Base-by-base conservation (phyloP, 2,113 vertebrate genomes). In the Gambusia holbrooki region DNA sequence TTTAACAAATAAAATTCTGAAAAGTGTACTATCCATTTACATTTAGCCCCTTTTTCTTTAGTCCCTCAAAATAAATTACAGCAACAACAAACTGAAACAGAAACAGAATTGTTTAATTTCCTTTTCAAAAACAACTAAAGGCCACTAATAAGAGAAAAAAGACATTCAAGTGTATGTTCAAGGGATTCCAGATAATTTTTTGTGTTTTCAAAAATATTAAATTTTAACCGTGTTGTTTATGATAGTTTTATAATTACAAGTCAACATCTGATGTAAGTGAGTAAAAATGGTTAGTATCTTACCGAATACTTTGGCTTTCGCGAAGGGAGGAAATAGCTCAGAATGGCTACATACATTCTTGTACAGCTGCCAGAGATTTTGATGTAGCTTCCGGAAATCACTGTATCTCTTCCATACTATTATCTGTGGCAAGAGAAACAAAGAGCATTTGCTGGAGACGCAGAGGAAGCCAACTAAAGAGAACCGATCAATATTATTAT, bases 401-500 rank as follows among this genome's bases (percentile, higher is more conserved):
- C 96, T 99, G 91, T 98, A 99, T 84, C 98, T 95, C 92, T 98
- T 99, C 98, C 98, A 99, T 37, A 98, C 96, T 0, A 96, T 95
- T 95, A 99, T 97, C 98, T 99, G 79, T 7, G 75, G 32, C 69
- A 28, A 69, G 85, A 80, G 84, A 82, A 35, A 72, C 29, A 51
- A 28, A 74, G 29, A 1, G 76, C 28, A 66, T 33, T 33, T 15
- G 32, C 78, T 65, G 25, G 62, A 71, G 60, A 71, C 0, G 30
- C 3, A 62, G 33, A 35, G 12, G 22, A 54, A 8, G 19, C 1
- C 15, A 1, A 28, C 37, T 51, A 58, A 48, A 45, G 6, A 9
- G 28, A 76, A 29, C 1, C 17, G 67, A 77, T 71, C 30, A 40
- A 35, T 29, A 2, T 14, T 8, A 35, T 35, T 40, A 0, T 3